A percentile compares a stretch with the other conserved stretches of the same genome.
Evolutionary conservation across 2,888 invertebrate genomes (phyloP).

Genomic region (Erynnis tages): DNA sequence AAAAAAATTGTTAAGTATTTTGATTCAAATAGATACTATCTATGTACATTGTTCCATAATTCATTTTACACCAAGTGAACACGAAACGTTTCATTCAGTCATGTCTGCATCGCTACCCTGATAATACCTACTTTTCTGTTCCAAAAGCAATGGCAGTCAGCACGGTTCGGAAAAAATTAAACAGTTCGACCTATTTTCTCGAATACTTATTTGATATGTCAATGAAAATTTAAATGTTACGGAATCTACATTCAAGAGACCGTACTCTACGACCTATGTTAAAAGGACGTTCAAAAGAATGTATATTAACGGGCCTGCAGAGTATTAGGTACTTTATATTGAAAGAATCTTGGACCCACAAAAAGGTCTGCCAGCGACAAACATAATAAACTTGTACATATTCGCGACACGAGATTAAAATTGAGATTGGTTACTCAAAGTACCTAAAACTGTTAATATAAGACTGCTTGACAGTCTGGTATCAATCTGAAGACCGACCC

Average conservation of each 20-base stretch:
- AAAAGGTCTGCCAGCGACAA: too few relatives aligned
- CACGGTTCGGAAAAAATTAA: neutral
- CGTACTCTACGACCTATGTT: too few relatives aligned
- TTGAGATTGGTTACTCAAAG: too few relatives aligned
- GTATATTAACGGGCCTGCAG: too few relatives aligned
- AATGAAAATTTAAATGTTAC: neutral
- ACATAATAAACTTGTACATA: too few relatives aligned
- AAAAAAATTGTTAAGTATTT: neutral
- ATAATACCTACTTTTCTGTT: neutral
- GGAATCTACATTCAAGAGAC: neutral
- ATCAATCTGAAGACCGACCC: too few relatives aligned
- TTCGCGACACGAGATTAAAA: too few relatives aligned
- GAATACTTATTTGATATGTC: neutral
- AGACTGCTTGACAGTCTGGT: too few relatives aligned
- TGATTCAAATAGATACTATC: neutral
- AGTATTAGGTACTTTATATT: too few relatives aligned
- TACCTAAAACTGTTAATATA: too few relatives aligned
- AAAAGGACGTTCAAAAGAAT: too few relatives aligned
- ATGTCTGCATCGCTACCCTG: neutral
- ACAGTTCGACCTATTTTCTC: neutral
- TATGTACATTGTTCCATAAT: neutral
- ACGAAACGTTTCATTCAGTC: neutral
- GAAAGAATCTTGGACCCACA: too few relatives aligned
- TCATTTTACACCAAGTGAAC: neutral
- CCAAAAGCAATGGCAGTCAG: neutral